A percentile compares a stretch with the other conserved stretches of the same genome.
These are phyloP conservation scores for Solea senegalensis DNA, from an alignment of 2,113 vertebrate species.

Conservation along the genomic window DNA sequence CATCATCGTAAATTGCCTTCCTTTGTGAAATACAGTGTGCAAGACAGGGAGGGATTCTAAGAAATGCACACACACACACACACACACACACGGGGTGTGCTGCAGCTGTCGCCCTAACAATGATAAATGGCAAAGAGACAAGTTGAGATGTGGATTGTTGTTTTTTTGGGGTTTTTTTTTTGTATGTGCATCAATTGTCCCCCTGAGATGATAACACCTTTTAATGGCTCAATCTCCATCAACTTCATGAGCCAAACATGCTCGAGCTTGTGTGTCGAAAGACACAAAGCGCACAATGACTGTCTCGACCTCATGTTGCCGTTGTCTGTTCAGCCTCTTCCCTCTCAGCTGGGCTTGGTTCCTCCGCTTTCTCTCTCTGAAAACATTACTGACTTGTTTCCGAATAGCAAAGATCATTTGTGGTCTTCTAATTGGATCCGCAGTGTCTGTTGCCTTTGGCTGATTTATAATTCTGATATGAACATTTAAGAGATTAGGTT, in stretches of 20 bases:
- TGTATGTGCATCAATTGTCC: conserved; percentile 57
- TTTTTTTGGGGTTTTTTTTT: conserved; percentile 17
- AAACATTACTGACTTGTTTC: neutral
- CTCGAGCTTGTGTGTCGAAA: neutral
- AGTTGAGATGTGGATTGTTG: conserved; percentile 46
- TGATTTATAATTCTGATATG: too few relatives aligned
- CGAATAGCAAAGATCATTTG: neutral
- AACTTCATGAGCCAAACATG: conserved; percentile 53
- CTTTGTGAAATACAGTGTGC: conserved; percentile 44
- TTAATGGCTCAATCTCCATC: conserved; percentile 77
- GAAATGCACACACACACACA: conserved; percentile 6
- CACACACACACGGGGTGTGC: conserved; percentile 37
- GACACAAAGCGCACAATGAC: neutral
- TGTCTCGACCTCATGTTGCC: conserved; percentile 11
- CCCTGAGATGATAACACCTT: conserved; percentile 71
- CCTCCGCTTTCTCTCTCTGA: neutral
- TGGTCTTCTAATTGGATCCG: neutral
- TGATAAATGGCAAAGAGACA: conserved; percentile 62
- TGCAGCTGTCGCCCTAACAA: conserved; percentile 63
- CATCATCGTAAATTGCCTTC: conserved; percentile 44
- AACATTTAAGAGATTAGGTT: too few relatives aligned
- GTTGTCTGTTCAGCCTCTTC: conserved; percentile 10
- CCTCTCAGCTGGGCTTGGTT: conserved; percentile 12
- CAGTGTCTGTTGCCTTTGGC: too few relatives aligned
- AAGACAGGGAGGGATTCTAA: conserved; percentile 23